A percentile compares a stretch with the other conserved stretches of the same genome.
phyloP scores from a whole-genome alignment of 2,113 vertebrate genomes.

The Marmota monax region DNA sequence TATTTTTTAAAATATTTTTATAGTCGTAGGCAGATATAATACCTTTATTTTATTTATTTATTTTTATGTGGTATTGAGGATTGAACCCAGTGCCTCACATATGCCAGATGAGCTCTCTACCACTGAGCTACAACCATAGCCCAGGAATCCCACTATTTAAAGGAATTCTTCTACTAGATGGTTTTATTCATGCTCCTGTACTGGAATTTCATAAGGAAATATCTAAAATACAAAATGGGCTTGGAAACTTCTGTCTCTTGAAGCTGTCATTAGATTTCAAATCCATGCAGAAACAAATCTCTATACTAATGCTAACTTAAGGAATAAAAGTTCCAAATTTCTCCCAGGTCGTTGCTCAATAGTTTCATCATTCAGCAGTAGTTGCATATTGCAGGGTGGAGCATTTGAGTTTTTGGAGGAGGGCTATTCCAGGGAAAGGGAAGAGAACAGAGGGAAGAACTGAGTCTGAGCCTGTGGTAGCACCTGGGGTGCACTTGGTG shows the following conservation, averaged over 20 bases:
- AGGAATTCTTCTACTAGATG: neutral
- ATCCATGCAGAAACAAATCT: neutral
- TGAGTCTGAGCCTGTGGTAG: rapidly evolving
- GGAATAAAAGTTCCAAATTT: neutral
- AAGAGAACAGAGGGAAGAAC: neutral
- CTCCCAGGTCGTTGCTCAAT: neutral
- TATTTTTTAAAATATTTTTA: too few relatives aligned
- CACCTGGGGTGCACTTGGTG: too few relatives aligned
- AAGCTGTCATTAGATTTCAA: neutral
- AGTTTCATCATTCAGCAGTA: neutral
- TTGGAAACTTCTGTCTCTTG: too few relatives aligned
- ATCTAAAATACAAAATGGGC: neutral
- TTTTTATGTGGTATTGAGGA: too few relatives aligned
- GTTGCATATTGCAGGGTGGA: neutral
- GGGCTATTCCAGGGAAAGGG: neutral
- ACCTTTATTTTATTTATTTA: too few relatives aligned
- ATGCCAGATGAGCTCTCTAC: too few relatives aligned
- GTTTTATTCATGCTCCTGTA: neutral
- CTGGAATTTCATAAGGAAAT: neutral
- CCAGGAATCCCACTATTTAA: neutral
- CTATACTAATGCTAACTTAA: neutral
- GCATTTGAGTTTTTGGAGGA: neutral
- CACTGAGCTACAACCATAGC: too few relatives aligned
- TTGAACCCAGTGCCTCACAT: too few relatives aligned
- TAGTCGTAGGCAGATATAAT: too few relatives aligned